Evolutionary conservation across 2,888 invertebrate species (phyloP).

Genomic region (Polydrusus pterygomalis): DNA sequence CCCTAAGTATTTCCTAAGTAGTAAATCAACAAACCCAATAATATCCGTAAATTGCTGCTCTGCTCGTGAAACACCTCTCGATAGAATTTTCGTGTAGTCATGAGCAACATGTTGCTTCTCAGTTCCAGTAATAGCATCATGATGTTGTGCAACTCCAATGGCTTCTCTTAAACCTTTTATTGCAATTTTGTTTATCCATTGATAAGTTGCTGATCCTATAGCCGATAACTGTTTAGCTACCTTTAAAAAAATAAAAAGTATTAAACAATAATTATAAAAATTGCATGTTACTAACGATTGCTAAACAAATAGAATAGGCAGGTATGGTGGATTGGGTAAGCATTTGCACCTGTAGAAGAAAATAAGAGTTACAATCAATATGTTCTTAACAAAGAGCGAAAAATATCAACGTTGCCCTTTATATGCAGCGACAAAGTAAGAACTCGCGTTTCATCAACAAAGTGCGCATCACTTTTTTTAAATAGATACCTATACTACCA

Average conservation of each 20-base stretch:
- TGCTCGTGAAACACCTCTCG: conserved; percentile 76
- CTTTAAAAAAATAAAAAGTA: conserved; percentile 43
- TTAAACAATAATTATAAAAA: too few species aligned
- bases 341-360: too few species aligned
- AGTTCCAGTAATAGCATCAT: conserved; percentile 90
- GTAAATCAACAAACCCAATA: conserved; percentile 30
- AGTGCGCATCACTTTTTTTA: too few species aligned
- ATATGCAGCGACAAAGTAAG: too few species aligned
- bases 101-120: conserved; percentile 88
- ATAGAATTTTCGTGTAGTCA: conserved; percentile 89
- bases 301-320: too few species aligned
- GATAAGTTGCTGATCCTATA: conserved; percentile 62
- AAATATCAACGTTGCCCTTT: too few species aligned
- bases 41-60: conserved; percentile 34
- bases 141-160: conserved; percentile 91
- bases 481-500: too few species aligned
- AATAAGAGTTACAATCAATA: too few species aligned
- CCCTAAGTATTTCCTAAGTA: not conserved
- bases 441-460: too few species aligned
- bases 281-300: too few species aligned
- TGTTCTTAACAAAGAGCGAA: too few species aligned
- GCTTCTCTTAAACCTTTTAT: conserved; percentile 80
- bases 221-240: conserved; percentile 81
- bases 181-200: conserved; percentile 69
- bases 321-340: too few species aligned